Percentiles rank a stretch among this genome's conserved stretches.
Conservation (phyloP, 2,113 vertebrate genomes). For the Okapia johnstoni region DNA sequence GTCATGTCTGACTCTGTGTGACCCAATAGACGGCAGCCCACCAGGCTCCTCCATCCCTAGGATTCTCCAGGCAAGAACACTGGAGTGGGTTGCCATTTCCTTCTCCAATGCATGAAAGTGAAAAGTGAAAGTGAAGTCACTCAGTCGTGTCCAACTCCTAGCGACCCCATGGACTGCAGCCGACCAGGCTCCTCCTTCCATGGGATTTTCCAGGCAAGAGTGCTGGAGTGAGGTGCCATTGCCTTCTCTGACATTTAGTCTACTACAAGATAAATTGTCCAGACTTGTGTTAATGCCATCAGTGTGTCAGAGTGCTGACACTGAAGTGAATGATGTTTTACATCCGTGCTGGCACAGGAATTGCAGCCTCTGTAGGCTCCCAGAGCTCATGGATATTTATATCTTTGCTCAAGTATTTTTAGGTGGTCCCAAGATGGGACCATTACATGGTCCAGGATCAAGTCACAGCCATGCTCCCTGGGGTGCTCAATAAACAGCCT, state of each 20-base stretch:
- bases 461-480: background rate
- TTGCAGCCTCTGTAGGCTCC: background rate
- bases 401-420: background rate
- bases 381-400: background rate
- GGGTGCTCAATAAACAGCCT: background rate
- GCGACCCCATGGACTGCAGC: no score
- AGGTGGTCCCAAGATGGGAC: background rate
- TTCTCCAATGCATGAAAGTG: no score
- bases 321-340: background rate
- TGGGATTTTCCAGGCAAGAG: no score
- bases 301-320: background rate
- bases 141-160: no score
- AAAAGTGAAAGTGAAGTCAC: no score
- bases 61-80: no score
- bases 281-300: rapidly evolving
- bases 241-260: background rate
- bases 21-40: no score
- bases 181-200: no score
- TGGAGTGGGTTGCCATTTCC: no score
- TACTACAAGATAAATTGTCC: background rate
- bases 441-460: background rate
- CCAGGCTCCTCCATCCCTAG: no score
- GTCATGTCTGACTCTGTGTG: no score
- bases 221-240: no score
- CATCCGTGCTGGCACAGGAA: background rate